Conservation (phyloP, 2,113 vertebrate genomes). For the Lucifuga dentata region DNA sequence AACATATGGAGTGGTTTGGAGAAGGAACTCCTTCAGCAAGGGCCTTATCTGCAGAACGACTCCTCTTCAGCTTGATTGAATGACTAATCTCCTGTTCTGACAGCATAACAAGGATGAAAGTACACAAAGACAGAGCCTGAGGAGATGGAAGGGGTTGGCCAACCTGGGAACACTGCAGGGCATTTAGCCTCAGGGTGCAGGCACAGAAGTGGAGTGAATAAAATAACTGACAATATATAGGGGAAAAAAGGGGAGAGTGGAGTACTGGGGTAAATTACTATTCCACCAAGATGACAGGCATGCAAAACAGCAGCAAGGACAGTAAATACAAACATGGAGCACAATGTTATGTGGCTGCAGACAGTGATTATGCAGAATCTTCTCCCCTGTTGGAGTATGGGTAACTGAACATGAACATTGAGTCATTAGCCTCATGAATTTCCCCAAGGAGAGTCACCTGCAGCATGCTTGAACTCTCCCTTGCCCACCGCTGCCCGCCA, state of each 20-base stretch:
- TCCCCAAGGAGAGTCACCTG: slow-evolving; percentile 72
- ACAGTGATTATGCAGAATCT: not conserved
- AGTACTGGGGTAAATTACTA: not conserved
- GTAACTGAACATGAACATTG: slow-evolving; percentile 53
- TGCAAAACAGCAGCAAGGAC: not conserved
- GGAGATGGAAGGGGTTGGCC: slow-evolving; percentile 52
- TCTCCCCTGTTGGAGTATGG: slow-evolving; percentile 23
- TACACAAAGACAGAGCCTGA: slow-evolving; percentile 63
- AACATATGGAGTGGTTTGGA: slow-evolving; percentile 65
- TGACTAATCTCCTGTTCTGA: slow-evolving; percentile 80
- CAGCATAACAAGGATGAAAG: slow-evolving; percentile 69
- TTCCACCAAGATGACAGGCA: not conserved
- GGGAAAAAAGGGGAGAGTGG: slow-evolving; percentile 1
- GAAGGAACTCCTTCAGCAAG: slow-evolving; percentile 68
- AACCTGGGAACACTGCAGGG: slow-evolving; percentile 52
- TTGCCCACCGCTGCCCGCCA: slow-evolving; percentile 49
- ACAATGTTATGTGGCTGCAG: slow-evolving; percentile 2
- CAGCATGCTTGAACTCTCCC: slow-evolving; percentile 52
- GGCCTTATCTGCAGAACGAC: slow-evolving; percentile 74
- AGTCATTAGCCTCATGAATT: slow-evolving; percentile 63
- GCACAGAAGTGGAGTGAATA: slow-evolving; percentile 16
- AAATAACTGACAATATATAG: slow-evolving; percentile 13
- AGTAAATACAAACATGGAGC: not conserved
- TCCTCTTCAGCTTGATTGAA: slow-evolving; percentile 79
- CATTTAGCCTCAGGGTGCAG: slow-evolving; percentile 40